A percentile compares a stretch with the other conserved stretches of the same genome.
These are phyloP conservation scores for Dallia pectoralis DNA, from an alignment of 2,797 vertebrate species.

Conservation along the genomic window DNA sequence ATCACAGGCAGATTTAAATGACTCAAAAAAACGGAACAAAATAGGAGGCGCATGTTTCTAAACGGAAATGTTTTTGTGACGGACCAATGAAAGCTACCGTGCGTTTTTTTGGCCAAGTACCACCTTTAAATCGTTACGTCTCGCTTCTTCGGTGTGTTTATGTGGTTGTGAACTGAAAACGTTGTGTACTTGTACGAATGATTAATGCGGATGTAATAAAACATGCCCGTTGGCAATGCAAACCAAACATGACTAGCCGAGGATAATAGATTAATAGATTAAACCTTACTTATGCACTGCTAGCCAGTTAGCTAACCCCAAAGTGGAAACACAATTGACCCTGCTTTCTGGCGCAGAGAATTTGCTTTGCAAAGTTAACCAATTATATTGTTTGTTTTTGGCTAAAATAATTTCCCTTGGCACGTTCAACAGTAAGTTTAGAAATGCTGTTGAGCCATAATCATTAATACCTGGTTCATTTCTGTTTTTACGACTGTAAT, in stretches of 20 bases:
- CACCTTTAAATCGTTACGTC: background rate
- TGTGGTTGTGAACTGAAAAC: background rate
- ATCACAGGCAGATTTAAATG: no score
- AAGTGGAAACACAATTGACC: background rate
- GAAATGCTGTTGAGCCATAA: background rate
- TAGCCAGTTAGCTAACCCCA: background rate
- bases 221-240: background rate
- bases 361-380: background rate
- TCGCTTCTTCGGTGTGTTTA: background rate
- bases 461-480: background rate
- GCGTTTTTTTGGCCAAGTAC: background rate
- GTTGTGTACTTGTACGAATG: background rate
- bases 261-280: no score
- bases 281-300: background rate
- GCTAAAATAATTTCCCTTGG: background rate
- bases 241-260: background rate
- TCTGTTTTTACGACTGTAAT: background rate
- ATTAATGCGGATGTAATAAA: background rate
- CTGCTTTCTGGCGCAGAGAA: background rate
- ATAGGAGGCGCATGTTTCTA: conserved; percentile 21
- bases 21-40: background rate
- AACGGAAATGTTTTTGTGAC: conserved; percentile 36
- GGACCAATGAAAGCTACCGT: conserved; percentile 17
- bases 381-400: no score
- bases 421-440: background rate